Percentiles rank a stretch among this genome's conserved stretches.
Conservation (phyloP, 2,888 invertebrate genomes). For the Chrysomela aeneicollis region DNA sequence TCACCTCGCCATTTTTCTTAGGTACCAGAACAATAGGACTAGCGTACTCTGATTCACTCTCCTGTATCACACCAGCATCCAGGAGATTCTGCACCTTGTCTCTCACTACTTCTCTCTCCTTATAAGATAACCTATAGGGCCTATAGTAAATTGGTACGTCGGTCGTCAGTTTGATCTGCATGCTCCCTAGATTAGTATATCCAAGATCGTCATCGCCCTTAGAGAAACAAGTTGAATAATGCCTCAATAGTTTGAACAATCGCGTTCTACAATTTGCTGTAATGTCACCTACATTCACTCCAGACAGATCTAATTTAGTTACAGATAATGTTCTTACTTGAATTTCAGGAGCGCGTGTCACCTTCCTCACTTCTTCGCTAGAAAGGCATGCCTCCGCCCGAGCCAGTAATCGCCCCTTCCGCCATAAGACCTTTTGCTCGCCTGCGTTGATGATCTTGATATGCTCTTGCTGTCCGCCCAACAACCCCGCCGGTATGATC, state of each 20-base stretch:
- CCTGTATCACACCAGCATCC: conserved; percentile 26
- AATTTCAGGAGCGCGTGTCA: too few relatives aligned
- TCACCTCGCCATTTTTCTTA: conserved; percentile 17
- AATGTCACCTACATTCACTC: background rate
- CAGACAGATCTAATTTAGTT: background rate
- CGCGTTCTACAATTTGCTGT: background rate
- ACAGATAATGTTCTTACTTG: background rate
- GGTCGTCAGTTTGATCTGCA: conserved; percentile 28
- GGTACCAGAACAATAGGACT: conserved; percentile 22
- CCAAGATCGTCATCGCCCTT: conserved; percentile 25
- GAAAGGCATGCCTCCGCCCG: background rate
- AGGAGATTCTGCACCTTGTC: conserved; percentile 31
- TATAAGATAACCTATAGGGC: conserved; percentile 29
- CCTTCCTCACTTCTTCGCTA: too few relatives aligned
- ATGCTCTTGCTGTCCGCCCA: background rate
- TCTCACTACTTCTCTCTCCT: conserved; percentile 26
- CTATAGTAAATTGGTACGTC: conserved; percentile 26
- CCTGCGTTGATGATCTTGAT: background rate
- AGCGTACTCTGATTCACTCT: conserved; percentile 30
- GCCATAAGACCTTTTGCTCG: background rate
- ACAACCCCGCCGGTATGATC: conserved; percentile 8
- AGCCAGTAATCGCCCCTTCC: too few relatives aligned
- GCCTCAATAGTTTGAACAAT: too few relatives aligned
- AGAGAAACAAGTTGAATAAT: background rate
- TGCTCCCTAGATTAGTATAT: conserved; percentile 19